Percentiles rank a stretch among this genome's conserved stretches.
Conservation (phyloP, 2,113 vertebrate genomes). For the mouse (Mus musculus) region GRCm39 chrX:93446001-93446500, state of each 20-base stretch:
- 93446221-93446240: neutral
- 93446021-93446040: neutral
- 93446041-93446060: neutral
- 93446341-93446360: neutral
- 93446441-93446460: too few species aligned
- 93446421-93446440: too few species aligned
- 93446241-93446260: slow-evolving; percentile 43
- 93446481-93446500: too few species aligned
- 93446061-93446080: slow-evolving; percentile 12
- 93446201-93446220: slow-evolving; percentile 14
- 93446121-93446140: slow-evolving; percentile 50
- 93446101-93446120: neutral
- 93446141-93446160: slow-evolving; percentile 32
- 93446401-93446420: neutral
- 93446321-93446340: neutral
- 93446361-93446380: neutral
- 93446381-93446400: neutral
- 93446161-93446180: neutral
- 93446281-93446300: neutral
- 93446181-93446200: slow-evolving; percentile 15
- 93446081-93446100: slow-evolving; percentile 26
- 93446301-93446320: neutral
- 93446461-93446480: too few species aligned
- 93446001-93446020: neutral
- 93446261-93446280: neutral